These are phyloP conservation scores for Elanus axillaris DNA, from an alignment of 2,113 vertebrate genomes.

Conservation along the genomic window DNA sequence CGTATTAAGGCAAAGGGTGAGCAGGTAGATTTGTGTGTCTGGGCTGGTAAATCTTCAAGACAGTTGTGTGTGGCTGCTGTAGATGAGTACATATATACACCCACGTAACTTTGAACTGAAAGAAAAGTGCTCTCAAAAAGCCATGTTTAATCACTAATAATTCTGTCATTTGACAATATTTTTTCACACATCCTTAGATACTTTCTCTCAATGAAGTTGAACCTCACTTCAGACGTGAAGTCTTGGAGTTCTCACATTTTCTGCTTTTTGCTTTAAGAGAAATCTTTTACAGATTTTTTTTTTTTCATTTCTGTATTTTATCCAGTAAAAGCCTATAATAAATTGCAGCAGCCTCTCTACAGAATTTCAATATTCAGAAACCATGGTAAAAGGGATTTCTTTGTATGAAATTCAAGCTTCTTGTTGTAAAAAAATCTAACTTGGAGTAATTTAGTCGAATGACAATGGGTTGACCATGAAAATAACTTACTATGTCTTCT, in stretches of 20 bases:
- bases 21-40: background rate
- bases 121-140: background rate
- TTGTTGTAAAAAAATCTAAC: background rate
- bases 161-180: background rate
- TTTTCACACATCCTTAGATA: background rate
- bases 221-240: background rate
- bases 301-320: background rate
- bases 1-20: slow-evolving; percentile 14
- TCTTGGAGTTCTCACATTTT: background rate
- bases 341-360: background rate
- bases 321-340: background rate
- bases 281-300: background rate
- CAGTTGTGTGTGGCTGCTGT: background rate
- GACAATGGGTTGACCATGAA: background rate
- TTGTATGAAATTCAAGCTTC: background rate
- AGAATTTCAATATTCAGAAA: background rate
- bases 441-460: background rate
- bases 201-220: background rate
- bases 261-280: background rate
- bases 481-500: background rate
- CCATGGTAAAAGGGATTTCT: background rate
- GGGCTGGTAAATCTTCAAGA: background rate
- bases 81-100: background rate
- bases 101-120: background rate
- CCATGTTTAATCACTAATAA: background rate